Percentiles rank a stretch among this genome's conserved stretches.
Evolutionary conservation across 2,797 vertebrate species (phyloP).

Genomic region (Toxotes lorentzi): DNA sequence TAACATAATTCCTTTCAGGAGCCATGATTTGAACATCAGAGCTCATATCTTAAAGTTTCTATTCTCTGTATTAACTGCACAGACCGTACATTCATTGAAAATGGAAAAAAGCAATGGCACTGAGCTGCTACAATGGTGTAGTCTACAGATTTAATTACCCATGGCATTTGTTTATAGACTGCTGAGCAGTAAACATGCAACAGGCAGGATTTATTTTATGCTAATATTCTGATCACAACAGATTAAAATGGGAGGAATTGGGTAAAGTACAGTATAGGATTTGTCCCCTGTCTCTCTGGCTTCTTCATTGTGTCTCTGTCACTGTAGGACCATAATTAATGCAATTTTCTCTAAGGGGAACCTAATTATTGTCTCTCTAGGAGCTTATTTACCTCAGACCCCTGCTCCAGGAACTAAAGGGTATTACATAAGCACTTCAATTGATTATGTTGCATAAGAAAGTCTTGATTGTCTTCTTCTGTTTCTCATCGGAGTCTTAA

Average conservation of each 20-base stretch:
- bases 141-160: conserved; percentile 23
- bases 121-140: not conserved
- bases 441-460: conserved; percentile 69
- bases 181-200: not conserved
- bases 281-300: conserved; percentile 6
- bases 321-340: conserved; percentile 66
- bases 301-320: conserved; percentile 48
- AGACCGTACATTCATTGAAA: conserved; percentile 7
- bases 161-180: not conserved
- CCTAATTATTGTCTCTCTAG: conserved; percentile 67
- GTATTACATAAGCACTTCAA: conserved; percentile 56
- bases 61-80: conserved; percentile 1
- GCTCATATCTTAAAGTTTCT: not conserved
- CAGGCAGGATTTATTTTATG: not conserved
- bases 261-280: not conserved
- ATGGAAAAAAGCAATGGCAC: not conserved
- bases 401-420: conserved; percentile 36
- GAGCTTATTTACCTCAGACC: conserved; percentile 48
- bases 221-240: not conserved
- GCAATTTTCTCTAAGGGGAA: conserved; percentile 61
- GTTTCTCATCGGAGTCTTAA: conserved; percentile 36
- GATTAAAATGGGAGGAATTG: not conserved
- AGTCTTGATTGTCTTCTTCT: conserved; percentile 41
- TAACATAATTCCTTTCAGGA: not conserved
- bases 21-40: not conserved